Conservation (phyloP, 2,888 invertebrate species). For the Rhingia campestris region DNA sequence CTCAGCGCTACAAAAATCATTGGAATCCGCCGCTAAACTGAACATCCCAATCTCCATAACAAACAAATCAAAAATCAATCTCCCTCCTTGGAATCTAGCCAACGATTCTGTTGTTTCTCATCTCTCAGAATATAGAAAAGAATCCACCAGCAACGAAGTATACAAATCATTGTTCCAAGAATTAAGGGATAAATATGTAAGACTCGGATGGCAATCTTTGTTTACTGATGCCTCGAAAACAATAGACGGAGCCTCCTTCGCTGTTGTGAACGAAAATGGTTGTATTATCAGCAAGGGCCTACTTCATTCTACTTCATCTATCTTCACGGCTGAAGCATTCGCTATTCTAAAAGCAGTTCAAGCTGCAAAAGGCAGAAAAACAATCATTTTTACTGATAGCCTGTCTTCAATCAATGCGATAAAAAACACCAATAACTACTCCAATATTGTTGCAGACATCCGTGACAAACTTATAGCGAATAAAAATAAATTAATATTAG, state of each 20-base stretch:
- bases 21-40: conserved; percentile 1
- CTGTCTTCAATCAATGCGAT: conserved; percentile 14
- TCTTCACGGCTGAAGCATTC: conserved; percentile 39
- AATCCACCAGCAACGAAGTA: not conserved
- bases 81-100: not conserved
- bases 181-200: not conserved
- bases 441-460: not conserved
- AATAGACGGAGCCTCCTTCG: conserved; percentile 24
- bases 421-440: not conserved
- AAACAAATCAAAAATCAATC: not conserved
- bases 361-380: conserved; percentile 8
- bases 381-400: conserved; percentile 17
- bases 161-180: not conserved
- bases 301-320: conserved; percentile 17
- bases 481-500: too few relatives aligned
- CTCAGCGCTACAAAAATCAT: not conserved
- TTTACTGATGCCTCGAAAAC: conserved; percentile 37
- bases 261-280: conserved; percentile 24
- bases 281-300: not conserved
- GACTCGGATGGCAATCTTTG: not conserved
- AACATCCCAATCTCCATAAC: not conserved
- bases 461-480: too few relatives aligned
- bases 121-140: not conserved
- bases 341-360: conserved; percentile 20
- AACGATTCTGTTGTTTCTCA: not conserved